Evolutionary conservation across 2,113 vertebrate genomes (phyloP).

Genomic region (Paralichthys olivaceus): DNA sequence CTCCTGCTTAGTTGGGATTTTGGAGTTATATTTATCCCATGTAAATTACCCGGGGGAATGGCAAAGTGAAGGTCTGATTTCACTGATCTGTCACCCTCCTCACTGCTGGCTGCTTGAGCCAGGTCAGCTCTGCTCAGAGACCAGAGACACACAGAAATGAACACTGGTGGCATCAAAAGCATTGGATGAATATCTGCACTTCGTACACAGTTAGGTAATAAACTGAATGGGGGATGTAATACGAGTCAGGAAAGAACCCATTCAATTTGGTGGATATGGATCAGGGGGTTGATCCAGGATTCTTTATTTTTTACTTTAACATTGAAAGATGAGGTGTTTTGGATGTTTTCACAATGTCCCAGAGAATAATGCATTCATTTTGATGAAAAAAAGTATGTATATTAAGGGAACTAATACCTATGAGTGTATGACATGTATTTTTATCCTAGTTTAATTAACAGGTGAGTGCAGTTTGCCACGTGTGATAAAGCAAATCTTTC

Average conservation of each 20-base stretch:
- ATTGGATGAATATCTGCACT: constrained; percentile 1
- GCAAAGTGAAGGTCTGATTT: constrained; percentile 76
- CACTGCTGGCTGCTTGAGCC: constrained; percentile 15
- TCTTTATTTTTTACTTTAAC: not conserved
- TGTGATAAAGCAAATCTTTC: constrained; percentile 2
- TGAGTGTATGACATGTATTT: no score
- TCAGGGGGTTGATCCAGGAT: not conserved
- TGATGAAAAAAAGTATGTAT: no score
- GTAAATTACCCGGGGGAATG: constrained; percentile 65
- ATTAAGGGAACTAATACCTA: no score
- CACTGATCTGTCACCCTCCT: constrained; percentile 67
- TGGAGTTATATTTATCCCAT: constrained; percentile 74
- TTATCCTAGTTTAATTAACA: constrained; percentile 1
- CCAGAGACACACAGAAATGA: not conserved
- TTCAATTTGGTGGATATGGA: not conserved
- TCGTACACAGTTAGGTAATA: not conserved
- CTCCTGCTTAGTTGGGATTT: constrained; percentile 64
- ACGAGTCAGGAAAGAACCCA: not conserved
- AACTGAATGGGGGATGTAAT: not conserved
- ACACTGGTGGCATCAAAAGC: constrained; percentile 17
- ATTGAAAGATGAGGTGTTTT: not conserved
- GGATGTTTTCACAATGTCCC: no score
- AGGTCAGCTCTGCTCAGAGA: constrained; percentile 13
- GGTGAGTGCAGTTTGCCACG: not conserved
- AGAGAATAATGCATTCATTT: no score